Percentiles rank a stretch among this genome's conserved stretches.
These are phyloP conservation scores for Pelochelys cantorii DNA, from an alignment of 2,797 vertebrate genomes.

Conservation along the genomic window DNA sequence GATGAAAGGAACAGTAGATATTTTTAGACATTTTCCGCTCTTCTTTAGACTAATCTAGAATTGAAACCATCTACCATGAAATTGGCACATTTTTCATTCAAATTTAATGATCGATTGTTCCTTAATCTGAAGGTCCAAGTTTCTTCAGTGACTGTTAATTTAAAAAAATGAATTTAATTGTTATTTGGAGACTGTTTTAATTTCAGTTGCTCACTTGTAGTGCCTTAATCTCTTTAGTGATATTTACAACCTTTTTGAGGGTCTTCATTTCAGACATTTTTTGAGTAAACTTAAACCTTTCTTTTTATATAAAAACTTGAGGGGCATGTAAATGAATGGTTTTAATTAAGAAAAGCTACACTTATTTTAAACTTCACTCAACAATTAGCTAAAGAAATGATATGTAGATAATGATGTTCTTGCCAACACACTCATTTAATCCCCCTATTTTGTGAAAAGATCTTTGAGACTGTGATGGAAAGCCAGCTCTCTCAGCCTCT, in stretches of 20 bases:
- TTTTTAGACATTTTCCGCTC: neutral
- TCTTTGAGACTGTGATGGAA: neutral
- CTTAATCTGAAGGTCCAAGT: neutral
- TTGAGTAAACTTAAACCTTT: neutral
- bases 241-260: neutral
- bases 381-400: neutral
- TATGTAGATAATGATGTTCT: neutral
- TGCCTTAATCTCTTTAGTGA: neutral
- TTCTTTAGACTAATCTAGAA: neutral
- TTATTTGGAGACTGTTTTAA: neutral
- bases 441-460: neutral
- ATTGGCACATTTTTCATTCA: neutral
- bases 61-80: neutral
- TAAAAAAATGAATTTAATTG: neutral
- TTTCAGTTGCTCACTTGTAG: neutral
- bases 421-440: neutral
- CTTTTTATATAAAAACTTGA: neutral
- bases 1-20: neutral
- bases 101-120: neutral
- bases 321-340: neutral
- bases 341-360: neutral
- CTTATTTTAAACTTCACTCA: neutral
- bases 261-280: slow-evolving; percentile 5
- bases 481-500: neutral
- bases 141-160: neutral